phyloP scores from a whole-genome alignment of 2,113 vertebrate genomes.

The Nettapus auritus region DNA sequence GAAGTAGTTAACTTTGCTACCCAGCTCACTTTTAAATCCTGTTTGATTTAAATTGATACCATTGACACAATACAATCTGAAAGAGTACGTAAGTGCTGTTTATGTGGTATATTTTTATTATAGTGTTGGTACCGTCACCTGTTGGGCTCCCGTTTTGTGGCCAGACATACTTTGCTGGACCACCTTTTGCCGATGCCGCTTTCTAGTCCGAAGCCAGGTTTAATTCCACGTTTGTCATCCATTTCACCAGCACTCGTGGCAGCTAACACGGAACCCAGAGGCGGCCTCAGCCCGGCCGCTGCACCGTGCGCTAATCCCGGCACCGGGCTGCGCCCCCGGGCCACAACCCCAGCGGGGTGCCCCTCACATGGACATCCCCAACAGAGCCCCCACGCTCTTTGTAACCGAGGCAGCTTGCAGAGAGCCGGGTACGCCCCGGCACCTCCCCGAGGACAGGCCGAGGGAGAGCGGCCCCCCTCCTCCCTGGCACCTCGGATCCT shows the following conservation, averaged over 20 bases:
- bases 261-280: fast-evolving
- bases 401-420: neutral
- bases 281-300: neutral
- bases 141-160: neutral
- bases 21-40: neutral
- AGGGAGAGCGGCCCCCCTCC: neutral
- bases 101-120: neutral
- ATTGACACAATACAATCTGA: neutral
- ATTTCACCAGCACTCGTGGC: fast-evolving
- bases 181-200: neutral
- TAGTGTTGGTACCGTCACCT: neutral
- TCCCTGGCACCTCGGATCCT: neutral
- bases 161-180: neutral
- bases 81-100: neutral
- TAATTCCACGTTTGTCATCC: neutral
- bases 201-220: neutral
- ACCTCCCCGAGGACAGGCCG: neutral
- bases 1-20: neutral
- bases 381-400: neutral
- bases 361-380: fast-evolving
- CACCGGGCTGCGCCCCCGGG: neutral
- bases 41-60: neutral
- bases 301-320: fast-evolving
- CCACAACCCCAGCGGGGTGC: fast-evolving
- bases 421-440: neutral